Evolutionary conservation across 2,888 invertebrate species (phyloP), one percentile per base, ranked within the genome.

Genomic region (Thelaira solivaga): DNA sequence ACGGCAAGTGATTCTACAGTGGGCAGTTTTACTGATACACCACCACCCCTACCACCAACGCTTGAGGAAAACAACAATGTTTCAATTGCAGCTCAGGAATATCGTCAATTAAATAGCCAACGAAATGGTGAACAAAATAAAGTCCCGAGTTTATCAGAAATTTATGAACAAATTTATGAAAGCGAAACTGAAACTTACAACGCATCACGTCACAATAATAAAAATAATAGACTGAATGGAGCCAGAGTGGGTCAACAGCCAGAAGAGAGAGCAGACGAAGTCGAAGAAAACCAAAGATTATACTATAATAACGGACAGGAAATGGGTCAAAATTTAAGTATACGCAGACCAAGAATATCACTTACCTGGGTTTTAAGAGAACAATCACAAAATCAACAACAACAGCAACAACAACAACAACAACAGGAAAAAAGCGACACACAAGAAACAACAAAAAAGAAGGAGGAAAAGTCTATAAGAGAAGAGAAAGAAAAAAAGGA

Each of bases 351-450:
- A 80, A 94, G 94, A 88, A 92, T 94, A 88, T 93, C 94, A 69
- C 90, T 94, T 69, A 93, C 94, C 62, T 94, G 94, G 94, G 93
- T 94, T 69, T 89, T 94, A 41, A 92, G 93, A 84, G 93, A 93
- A 81, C 92, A 92, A 82, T 90, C 91, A 55, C 91, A 91, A 80
- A 83, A 85, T 57, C 83, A 83, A 31, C 83, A 84, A 45, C 81
- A 72, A 36, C 81, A 78, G 24, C 81, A 81, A 26, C 81, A 82
- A 36, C 79, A 75, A 34, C 82, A 80, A 24, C 81, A 81, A 31
- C 81, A 82, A 39, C 79, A 81, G 36, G 65, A 86, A 80, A 80
- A 57, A 67, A 59, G 72, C 59, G 47, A 76, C 41, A 22, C 36
- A 31, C 73, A 67, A 61, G 13, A 61, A 65, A 39, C 57, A 61